A percentile compares a stretch with the other conserved stretches of the same genome.
Conservation (phyloP, 2,888 invertebrate genomes). For the Coelopa pilipes region DNA sequence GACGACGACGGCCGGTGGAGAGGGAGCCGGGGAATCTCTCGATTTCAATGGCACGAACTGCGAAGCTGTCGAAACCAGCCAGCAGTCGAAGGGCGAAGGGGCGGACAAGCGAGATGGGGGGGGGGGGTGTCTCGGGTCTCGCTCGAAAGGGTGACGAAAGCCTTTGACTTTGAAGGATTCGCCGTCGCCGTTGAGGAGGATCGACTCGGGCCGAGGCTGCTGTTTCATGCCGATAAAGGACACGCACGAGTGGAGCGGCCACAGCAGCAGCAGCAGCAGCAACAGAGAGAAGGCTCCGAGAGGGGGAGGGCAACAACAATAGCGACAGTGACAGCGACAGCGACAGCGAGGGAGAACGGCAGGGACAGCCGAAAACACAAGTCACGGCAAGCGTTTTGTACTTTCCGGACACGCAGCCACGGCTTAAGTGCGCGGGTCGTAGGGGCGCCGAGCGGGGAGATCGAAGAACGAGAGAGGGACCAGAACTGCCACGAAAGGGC, state of each 20-base stretch:
- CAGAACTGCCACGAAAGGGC: too few relatives aligned
- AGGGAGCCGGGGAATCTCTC: too few relatives aligned
- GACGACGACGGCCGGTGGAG: neutral
- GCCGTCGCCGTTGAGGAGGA: too few relatives aligned
- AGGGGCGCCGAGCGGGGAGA: neutral
- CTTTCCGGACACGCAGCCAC: constrained; percentile 10
- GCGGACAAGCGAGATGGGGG: too few relatives aligned
- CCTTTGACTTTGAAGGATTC: constrained; percentile 20
- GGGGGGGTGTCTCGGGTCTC: too few relatives aligned
- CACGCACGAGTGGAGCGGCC: neutral
- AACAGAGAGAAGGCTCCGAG: neutral
- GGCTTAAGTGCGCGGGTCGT: neutral
- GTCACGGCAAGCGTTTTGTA: constrained; percentile 10
- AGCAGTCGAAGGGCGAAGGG: too few relatives aligned
- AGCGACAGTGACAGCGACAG: too few relatives aligned
- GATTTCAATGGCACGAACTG: too few relatives aligned
- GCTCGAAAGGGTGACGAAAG: neutral
- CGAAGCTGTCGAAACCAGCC: too few relatives aligned
- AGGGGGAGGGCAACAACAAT: neutral
- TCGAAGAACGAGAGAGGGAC: too few relatives aligned
- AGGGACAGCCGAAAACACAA: neutral
- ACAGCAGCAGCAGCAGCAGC: neutral
- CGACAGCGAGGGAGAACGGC: too few relatives aligned
- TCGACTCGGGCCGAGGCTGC: neutral
- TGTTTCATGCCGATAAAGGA: constrained; percentile 10